Base-by-base conservation (phyloP, 1,140 invertebrate species). In the Oscheius sp. region DNA sequence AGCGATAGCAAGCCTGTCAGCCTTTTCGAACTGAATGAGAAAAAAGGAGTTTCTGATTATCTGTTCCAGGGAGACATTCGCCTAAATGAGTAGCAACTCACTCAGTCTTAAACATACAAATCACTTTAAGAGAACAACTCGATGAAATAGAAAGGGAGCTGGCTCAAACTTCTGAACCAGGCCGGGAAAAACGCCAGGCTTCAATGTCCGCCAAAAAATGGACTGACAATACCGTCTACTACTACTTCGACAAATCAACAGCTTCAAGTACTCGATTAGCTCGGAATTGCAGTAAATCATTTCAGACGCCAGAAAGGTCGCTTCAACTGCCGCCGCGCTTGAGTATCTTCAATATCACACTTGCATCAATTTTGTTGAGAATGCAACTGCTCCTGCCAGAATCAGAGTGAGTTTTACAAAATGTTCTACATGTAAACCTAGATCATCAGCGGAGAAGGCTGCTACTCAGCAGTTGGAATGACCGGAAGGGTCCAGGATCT, bases 401-500 rank as follows among this genome's bases (percentile, higher is more conserved):
- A 38, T 71, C 7, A 45, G 45, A 34, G 69, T 71, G 3, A 20
- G 2, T 59, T 59, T 31, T 59, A 10, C 10, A 10, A 42, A 42
- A 10, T 42, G 7, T 55, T 55, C 15, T 55, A n/a, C n/a, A n/a
- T n/a, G n/a, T n/a, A n/a, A n/a, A n/a, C n/a, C n/a, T 49, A 46
- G 3, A 45, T 65, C 13, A 58, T 73, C 64, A 61, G 62, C 18
- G 72, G 72, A 32, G 36, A 42, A 18, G 63, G 63, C 29, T 74
- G 72, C 34, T 74, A 58, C 29, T 59, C 64, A 1, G 36, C 29
- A 32, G 35, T 74, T n/a, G 72, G 72, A 20, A 67, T 52, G 34
- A 58, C 61, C 28, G 65, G 72, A 18, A 58, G 63, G 62, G 65
- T 59, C n/a, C 72, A 74, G 34, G 65, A 58, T 31, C 49, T 74